Evolutionary conservation across 1,140 invertebrate species (phyloP).

Genomic region (Berghia stephanieae): DNA sequence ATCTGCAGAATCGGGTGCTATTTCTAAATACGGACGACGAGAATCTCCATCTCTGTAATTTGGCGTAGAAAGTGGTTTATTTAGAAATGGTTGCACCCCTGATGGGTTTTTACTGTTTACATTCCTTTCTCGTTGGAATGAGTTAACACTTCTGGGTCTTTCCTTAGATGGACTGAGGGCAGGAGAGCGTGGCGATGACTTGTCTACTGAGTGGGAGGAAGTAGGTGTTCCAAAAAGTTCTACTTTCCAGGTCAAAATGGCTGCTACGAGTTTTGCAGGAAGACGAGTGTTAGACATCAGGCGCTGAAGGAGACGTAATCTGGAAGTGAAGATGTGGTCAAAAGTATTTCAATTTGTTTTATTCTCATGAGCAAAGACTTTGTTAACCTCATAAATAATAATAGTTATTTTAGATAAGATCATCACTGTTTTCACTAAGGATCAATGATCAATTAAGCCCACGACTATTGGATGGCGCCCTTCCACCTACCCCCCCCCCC

Average conservation of each 20-base stretch:
- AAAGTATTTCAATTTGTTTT: not conserved
- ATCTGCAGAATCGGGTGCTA: too few relatives aligned
- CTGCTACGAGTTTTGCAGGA: conserved; percentile 34
- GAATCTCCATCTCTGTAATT: too few relatives aligned
- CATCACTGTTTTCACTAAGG: not conserved
- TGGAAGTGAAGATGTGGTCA: conserved; percentile 22
- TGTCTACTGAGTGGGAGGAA: not conserved
- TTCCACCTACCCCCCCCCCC: too few relatives aligned
- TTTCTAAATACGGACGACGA: too few relatives aligned
- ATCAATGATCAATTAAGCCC: too few relatives aligned
- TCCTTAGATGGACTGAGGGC: not conserved
- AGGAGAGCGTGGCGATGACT: not conserved
- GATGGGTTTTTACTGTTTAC: not conserved
- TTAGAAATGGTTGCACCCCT: not conserved
- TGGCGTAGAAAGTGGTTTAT: too few relatives aligned
- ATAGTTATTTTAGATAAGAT: not conserved
- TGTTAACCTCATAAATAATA: not conserved
- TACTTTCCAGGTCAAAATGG: conserved; percentile 36
- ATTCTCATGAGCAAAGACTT: too few relatives aligned
- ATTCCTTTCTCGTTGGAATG: not conserved
- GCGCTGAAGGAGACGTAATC: conserved; percentile 36
- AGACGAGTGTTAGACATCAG: conserved; percentile 35
- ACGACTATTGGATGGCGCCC: too few relatives aligned
- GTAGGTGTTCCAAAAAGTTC: conserved; percentile 25
- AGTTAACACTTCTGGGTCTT: not conserved